Conservation (phyloP, 2,113 vertebrate genomes). For the Nycticryphes semicollaris region DNA sequence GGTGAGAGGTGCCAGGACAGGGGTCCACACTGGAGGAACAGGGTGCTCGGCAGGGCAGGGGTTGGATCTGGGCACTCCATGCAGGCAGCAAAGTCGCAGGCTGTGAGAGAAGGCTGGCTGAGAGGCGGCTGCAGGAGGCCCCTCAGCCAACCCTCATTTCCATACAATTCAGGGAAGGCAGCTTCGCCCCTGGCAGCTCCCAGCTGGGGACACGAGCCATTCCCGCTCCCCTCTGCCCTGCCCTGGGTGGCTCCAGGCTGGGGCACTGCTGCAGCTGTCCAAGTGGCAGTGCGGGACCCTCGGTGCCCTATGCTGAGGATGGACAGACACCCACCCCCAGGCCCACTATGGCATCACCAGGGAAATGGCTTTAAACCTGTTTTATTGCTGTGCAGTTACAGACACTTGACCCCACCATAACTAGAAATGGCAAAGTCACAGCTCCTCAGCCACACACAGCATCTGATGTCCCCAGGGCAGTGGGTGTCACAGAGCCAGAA, state of each 20-base stretch:
- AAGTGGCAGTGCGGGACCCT: background rate
- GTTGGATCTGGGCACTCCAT: background rate
- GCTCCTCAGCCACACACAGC: background rate
- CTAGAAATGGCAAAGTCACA: background rate
- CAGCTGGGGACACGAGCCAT: background rate
- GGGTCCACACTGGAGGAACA: rapidly evolving
- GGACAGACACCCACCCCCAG: background rate
- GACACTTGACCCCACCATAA: background rate
- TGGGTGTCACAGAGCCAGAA: rapidly evolving
- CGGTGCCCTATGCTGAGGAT: rapidly evolving
- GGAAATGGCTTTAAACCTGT: background rate
- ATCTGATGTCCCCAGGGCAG: rapidly evolving
- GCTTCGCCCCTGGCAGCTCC: background rate
- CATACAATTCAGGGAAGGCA: background rate
- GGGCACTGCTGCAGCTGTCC: background rate
- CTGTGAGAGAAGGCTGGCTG: rapidly evolving
- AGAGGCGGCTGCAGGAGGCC: background rate
- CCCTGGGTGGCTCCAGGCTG: background rate
- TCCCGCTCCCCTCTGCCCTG: background rate
- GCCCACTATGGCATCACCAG: background rate
- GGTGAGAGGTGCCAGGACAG: background rate
- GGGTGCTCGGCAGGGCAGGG: rapidly evolving
- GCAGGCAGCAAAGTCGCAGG: background rate
- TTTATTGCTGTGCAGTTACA: background rate
- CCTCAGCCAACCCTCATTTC: background rate